Base-by-base conservation (phyloP, 2,888 invertebrate species). In the Copidosoma aretas region DNA sequence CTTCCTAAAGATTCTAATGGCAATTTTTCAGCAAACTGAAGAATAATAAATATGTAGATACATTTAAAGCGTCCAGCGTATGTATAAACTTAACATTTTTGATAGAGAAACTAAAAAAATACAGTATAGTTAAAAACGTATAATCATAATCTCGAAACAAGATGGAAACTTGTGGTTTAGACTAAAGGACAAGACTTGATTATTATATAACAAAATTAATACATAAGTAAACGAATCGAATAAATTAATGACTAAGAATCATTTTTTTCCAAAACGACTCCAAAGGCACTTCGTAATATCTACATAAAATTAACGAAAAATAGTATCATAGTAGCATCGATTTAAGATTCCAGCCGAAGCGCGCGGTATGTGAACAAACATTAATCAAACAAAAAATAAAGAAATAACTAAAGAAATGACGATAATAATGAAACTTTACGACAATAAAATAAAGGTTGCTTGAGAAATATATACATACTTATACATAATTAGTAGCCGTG, bases 381-480 rank as follows among this genome's bases (percentile, higher is more conserved):
- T 54, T 15, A 12, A 8, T 3, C 12, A 15, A 46, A 12, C 57
- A 53, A 54, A 54, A 54, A 43, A 68, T 64, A 63, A 70, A 52
- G 56, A 51, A 64, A 52, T 39, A 59, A 64, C 41, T 14, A 46
- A 15, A 46, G 17, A 46, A 15, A 46, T 46, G 15, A 66, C 46
- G 60, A 71, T 69, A 71, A 70, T 66, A 70, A 71, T 71, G 64
- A 69, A 71, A 70, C 65, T 64, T 70, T 58, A 64, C 67, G 74
- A 74, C 74, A 74, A 74, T 73, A 74, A 74, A 70, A 64, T 60
- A 25, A 69, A 63, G 61, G 41, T 53, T 49, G 56, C 60, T 51
- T 22, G 21, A 58, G 22, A 43, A 5, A 25, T n/a, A 15, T 39
- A 24, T 12, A 12, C 19, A 53, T 51, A 25, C 14, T 12, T 59